A percentile compares a stretch with the other conserved stretches of the same genome.
phyloP scores from a whole-genome alignment of 1,140 invertebrate genomes.

The Drosophila littoralis region DNA sequence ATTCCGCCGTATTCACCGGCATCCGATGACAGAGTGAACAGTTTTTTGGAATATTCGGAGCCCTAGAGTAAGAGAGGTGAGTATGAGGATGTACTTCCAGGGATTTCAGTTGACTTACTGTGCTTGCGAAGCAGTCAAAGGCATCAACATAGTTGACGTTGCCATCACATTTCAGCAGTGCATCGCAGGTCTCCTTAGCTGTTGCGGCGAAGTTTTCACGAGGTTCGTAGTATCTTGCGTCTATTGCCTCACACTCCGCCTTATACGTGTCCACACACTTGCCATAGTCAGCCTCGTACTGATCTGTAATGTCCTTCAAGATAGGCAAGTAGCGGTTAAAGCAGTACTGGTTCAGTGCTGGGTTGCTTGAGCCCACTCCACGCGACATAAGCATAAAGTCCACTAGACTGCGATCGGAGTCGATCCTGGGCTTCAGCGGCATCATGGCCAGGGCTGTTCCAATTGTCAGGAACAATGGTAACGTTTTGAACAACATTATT shows the following conservation, averaged over 20 bases:
- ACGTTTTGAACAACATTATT: constrained; percentile 29
- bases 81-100: neutral
- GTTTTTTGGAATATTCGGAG: neutral
- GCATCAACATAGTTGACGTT: neutral
- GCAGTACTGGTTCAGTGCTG: constrained; percentile 20
- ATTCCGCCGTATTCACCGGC: neutral
- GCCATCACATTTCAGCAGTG: constrained; percentile 19
- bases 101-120: constrained; percentile 10
- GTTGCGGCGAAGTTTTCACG: neutral
- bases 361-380: neutral
- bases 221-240: neutral
- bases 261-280: constrained; percentile 22
- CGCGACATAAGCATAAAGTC: constrained; percentile 21
- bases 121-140: constrained; percentile 30
- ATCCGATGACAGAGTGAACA: neutral
- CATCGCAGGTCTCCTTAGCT: constrained; percentile 14
- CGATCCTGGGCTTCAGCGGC: neutral
- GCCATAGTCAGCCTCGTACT: constrained; percentile 27
- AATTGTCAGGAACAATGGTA: constrained; percentile 14
- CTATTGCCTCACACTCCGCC: neutral
- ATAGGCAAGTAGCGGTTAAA: constrained; percentile 39
- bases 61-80: neutral
- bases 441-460: constrained; percentile 4
- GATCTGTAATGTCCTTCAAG: constrained; percentile 10
- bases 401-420: constrained; percentile 7